phyloP scores from a whole-genome alignment of 1,140 invertebrate species.

The Drosophila serrata region DNA sequence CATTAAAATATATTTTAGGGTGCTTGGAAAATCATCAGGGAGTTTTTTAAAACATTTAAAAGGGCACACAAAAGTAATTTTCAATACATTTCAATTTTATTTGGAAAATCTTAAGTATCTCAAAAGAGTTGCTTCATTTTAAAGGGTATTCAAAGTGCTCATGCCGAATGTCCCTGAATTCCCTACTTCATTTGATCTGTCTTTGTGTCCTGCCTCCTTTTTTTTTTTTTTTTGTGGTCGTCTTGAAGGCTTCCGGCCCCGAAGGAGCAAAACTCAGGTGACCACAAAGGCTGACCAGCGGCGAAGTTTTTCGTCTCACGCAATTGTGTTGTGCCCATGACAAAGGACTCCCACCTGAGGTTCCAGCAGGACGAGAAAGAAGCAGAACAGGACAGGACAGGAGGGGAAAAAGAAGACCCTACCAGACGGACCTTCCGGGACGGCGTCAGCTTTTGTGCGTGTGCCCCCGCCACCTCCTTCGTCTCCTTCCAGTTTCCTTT shows the following conservation, averaged over 20 bases:
- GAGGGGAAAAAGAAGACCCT: neutral
- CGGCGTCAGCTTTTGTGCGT: slow-evolving; percentile 74
- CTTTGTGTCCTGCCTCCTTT: slow-evolving; percentile 13
- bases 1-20: too few species aligned
- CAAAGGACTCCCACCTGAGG: slow-evolving; percentile 46
- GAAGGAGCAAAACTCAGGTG: slow-evolving; percentile 48
- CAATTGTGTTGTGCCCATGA: slow-evolving; percentile 47
- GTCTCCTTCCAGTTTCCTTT: neutral
- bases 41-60: too few species aligned
- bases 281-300: slow-evolving; percentile 62
- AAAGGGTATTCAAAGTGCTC: slow-evolving; percentile 2
- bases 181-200: slow-evolving; percentile 6
- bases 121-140: neutral
- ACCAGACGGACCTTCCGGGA: slow-evolving; percentile 71
- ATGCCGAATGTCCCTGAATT: too few species aligned
- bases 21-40: too few species aligned
- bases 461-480: slow-evolving; percentile 8
- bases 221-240: slow-evolving; percentile 35
- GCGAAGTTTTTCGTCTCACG: slow-evolving; percentile 47
- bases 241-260: slow-evolving; percentile 50
- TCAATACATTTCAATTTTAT: too few species aligned
- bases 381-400: neutral
- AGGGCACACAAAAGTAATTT: too few species aligned
- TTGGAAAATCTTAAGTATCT: too few species aligned
- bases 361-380: neutral